These are phyloP conservation scores for Eumaeus atala DNA, from an alignment of 1,140 invertebrate species.

Conservation along the genomic window DNA sequence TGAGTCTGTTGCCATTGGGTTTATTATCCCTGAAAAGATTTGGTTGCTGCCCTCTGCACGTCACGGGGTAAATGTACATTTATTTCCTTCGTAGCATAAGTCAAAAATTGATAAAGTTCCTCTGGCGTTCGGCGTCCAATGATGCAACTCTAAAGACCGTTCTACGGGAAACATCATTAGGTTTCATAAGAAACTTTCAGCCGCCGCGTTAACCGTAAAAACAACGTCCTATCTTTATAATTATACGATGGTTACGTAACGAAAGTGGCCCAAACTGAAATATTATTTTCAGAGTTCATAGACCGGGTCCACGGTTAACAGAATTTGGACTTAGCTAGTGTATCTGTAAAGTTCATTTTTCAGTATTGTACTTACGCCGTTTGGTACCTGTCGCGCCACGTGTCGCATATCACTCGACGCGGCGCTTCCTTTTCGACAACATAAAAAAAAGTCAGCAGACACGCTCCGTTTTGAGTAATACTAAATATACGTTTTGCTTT, in stretches of 20 bases:
- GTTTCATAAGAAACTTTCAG: constrained; percentile 17
- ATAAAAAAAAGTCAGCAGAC: constrained; percentile 50
- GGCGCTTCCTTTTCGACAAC: constrained; percentile 62
- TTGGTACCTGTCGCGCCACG: constrained; percentile 39
- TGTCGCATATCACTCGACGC: constrained; percentile 68
- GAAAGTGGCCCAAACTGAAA: constrained; percentile 58
- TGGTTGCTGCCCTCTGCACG: too few relatives aligned
- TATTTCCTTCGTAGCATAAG: too few relatives aligned
- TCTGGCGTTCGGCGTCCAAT: too few relatives aligned
- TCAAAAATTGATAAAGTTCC: too few relatives aligned
- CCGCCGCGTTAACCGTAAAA: constrained; percentile 41
- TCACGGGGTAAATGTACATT: too few relatives aligned
- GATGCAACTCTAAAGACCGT: too few relatives aligned
- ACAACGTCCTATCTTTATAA: constrained; percentile 57
- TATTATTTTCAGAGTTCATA: constrained; percentile 71
- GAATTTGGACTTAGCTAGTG: constrained; percentile 36
- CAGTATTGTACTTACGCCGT: constrained; percentile 37
- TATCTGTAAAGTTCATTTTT: constrained; percentile 45
- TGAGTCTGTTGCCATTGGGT: too few relatives aligned
- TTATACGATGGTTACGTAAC: constrained; percentile 67
- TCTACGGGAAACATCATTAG: too few relatives aligned
- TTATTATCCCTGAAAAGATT: too few relatives aligned
- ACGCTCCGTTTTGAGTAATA: constrained; percentile 27
- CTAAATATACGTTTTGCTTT: constrained; percentile 21
- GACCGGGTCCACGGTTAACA: constrained; percentile 29